Evolutionary conservation across 2,797 vertebrate species (phyloP).

Genomic region (Sitta carolinensis): DNA sequence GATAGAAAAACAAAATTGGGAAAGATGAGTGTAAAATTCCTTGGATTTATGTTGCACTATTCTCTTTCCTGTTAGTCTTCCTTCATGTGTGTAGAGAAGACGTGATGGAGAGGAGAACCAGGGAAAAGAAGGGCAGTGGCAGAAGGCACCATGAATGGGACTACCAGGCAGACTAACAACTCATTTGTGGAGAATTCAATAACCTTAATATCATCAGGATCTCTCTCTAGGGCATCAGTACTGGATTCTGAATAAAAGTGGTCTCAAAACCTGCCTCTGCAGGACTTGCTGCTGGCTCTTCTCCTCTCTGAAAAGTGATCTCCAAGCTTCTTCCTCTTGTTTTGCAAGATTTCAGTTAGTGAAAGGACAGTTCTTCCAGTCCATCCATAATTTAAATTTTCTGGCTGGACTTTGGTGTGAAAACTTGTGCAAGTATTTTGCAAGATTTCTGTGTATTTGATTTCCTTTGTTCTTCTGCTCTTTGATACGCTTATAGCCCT

Average conservation of each 20-base stretch:
- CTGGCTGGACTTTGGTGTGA: not conserved
- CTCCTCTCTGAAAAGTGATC: not conserved
- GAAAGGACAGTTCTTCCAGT: not conserved
- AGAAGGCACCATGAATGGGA: not conserved
- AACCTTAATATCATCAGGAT: not conserved
- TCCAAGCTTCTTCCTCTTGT: not conserved
- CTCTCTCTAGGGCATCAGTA: not conserved
- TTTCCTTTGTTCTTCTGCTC: not conserved
- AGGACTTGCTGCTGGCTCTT: not conserved
- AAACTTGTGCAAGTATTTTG: not conserved
- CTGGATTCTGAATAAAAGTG: not conserved
- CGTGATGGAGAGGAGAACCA: not conserved
- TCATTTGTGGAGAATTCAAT: not conserved
- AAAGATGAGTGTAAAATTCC: not conserved
- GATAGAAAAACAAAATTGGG: not conserved
- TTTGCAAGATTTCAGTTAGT: not conserved
- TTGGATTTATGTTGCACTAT: rapidly evolving
- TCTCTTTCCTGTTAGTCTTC: not conserved
- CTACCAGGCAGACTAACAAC: not conserved
- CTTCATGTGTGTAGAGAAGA: not conserved
- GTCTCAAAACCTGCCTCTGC: not conserved
- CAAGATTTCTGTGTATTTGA: not conserved
- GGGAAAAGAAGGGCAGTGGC: not conserved
- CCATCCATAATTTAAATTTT: not conserved
- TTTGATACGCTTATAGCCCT: not conserved